Evolutionary conservation across 2,113 vertebrate genomes (phyloP).

Genomic region (Siniperca knerii): DNA sequence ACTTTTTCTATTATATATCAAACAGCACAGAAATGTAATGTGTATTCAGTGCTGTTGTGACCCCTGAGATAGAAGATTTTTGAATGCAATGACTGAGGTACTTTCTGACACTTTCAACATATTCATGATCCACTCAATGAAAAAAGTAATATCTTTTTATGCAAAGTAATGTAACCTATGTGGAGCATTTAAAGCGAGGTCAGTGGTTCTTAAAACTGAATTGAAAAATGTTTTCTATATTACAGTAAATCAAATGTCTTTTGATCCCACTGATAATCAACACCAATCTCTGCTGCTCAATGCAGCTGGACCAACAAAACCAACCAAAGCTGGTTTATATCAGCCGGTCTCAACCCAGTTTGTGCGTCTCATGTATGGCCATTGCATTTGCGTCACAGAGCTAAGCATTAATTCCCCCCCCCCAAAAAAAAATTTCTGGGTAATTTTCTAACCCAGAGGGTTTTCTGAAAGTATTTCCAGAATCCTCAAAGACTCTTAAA

Average conservation of each 20-base stretch:
- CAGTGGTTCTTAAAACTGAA: conserved; percentile 3
- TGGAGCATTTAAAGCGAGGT: conserved; percentile 2
- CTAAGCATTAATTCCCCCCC: background rate
- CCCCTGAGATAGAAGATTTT: conserved; percentile 6
- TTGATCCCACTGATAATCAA: background rate
- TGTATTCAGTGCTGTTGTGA: conserved; percentile 8
- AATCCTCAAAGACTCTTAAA: background rate
- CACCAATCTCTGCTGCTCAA: background rate
- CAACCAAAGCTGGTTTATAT: background rate
- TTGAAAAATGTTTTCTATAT: background rate
- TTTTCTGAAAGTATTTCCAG: background rate
- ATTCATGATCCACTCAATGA: background rate
- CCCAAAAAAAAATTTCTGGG: background rate
- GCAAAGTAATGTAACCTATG: background rate
- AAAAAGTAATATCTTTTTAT: conserved; percentile 6
- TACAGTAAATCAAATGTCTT: background rate
- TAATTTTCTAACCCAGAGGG: too few relatives aligned
- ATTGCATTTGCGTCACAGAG: background rate
- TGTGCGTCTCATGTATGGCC: background rate
- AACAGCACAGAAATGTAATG: background rate
- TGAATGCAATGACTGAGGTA: background rate
- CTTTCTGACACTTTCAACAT: background rate
- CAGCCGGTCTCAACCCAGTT: background rate
- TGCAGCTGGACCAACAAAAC: background rate
- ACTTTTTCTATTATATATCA: background rate